Evolutionary conservation across 2,113 vertebrate genomes (phyloP), one percentile per base, ranked within the genome.

Genomic region (Nyctereutes procyonoides): DNA sequence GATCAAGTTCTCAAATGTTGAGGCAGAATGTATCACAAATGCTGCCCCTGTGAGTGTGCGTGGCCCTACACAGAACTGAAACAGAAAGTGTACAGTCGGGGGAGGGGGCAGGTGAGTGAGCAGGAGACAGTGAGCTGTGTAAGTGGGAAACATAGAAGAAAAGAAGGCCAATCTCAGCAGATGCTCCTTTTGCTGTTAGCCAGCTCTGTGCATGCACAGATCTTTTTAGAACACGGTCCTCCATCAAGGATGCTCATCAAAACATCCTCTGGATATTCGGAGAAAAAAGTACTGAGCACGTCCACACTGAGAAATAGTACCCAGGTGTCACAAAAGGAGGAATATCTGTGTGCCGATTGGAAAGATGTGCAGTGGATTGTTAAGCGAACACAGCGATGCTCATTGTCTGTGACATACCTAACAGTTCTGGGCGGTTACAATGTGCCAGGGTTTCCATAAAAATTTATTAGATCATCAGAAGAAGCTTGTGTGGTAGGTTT

Each of bases 341-440:
- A 6, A 1, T 2, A 7, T 9, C n/a, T 48, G 0, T 48, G 48
- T 38, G 51, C 19, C 0, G 2, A 12, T 26, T 89, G 51, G 56
- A 56, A 76, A 88, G 53, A 26, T 14, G 15, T 15, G 32, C 17
- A 53, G 32, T 13, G 38, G 19, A 22, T 32, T 48, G 5, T 38
- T n/a, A 28, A 5, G 20, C 0, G n/a, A 67, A 19, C 8, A 69
- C 67, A 12, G n/a, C 9, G 24, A 30, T 5, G 10, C 6, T 35
- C 35, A 6, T 10, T 43, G 43, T 24, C 20, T 12, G 9, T 22
- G 53, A 85, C 51, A 56, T 74, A 55, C 48, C 9, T 14, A 87
- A 83, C 17, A 24, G 35, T 17, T 53, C 28, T 58, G 10, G 51
- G 22, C 48, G 17, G 26, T 77, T 58, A 4, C 20, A 43, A 6